A percentile compares a stretch with the other conserved stretches of the same genome.
These are phyloP conservation scores for Dreissena polymorpha DNA, from an alignment of 1,140 invertebrate species.

Conservation along the genomic window DNA sequence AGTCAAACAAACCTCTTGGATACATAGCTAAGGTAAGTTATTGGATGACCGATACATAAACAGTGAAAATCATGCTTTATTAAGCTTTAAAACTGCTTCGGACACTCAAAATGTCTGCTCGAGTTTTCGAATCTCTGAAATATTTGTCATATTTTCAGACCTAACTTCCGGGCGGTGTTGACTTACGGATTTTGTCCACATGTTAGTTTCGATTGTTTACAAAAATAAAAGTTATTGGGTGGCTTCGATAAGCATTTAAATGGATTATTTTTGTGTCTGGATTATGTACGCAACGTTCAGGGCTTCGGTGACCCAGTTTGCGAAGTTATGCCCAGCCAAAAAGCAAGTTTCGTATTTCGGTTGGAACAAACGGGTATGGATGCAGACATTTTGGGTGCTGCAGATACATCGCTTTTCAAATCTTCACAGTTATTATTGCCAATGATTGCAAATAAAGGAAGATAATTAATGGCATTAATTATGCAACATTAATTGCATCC, in stretches of 20 bases:
- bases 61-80: constrained; percentile 18
- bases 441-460: too few relatives aligned
- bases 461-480: too few relatives aligned
- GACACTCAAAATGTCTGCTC: constrained; percentile 86
- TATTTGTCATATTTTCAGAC: constrained; percentile 87
- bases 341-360: neutral
- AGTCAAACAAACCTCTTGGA: constrained; percentile 47
- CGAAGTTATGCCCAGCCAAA: constrained; percentile 34
- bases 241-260: neutral
- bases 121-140: constrained; percentile 84
- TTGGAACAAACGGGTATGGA: too few relatives aligned
- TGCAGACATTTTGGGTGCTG: too few relatives aligned
- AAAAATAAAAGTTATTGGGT: neutral
- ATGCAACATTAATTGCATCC: too few relatives aligned
- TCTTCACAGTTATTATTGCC: too few relatives aligned
- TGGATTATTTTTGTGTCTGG: neutral
- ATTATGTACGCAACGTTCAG: constrained; percentile 11
- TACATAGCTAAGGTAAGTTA: constrained; percentile 58
- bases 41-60: constrained; percentile 6
- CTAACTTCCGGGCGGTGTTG: constrained; percentile 72
- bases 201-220: constrained; percentile 10
- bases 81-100: constrained; percentile 20
- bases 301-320: constrained; percentile 50
- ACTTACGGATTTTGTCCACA: constrained; percentile 39
- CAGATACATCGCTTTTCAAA: too few relatives aligned